Percentiles rank a stretch among this genome's conserved stretches.
These are phyloP conservation scores for Nibea albiflora DNA, from an alignment of 2,113 vertebrate species.

Conservation along the genomic window DNA sequence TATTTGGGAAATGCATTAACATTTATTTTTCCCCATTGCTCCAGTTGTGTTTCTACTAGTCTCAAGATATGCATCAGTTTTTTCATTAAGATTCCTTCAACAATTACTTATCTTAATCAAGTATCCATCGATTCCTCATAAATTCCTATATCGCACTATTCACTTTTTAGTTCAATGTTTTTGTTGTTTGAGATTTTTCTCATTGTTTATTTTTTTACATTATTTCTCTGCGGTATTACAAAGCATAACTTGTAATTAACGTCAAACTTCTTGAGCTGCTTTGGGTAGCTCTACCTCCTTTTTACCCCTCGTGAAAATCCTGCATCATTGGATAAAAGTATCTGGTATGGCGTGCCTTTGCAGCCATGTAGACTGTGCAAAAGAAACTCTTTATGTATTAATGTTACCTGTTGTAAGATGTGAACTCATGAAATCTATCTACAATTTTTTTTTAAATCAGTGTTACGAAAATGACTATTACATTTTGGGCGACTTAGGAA, in stretches of 20 bases:
- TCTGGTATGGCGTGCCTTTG: background rate
- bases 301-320: background rate
- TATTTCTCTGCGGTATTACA: background rate
- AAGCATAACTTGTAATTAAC: background rate
- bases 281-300: background rate
- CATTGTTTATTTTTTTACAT: background rate
- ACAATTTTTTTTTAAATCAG: background rate
- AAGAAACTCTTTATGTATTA: background rate
- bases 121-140: too few species aligned
- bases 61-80: background rate
- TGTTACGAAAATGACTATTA: background rate
- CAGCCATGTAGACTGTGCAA: background rate
- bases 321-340: background rate
- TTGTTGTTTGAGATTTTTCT: background rate
- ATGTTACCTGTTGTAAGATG: background rate
- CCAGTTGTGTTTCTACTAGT: background rate
- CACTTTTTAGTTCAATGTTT: background rate
- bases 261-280: background rate
- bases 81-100: too few species aligned
- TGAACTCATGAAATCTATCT: background rate
- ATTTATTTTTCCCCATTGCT: background rate
- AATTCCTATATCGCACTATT: background rate
- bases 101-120: too few species aligned
- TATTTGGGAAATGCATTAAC: too few species aligned
- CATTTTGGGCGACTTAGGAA: background rate